phyloP scores from a whole-genome alignment of 2,113 vertebrate genomes.

The Oreochromis tanganicae region DNA sequence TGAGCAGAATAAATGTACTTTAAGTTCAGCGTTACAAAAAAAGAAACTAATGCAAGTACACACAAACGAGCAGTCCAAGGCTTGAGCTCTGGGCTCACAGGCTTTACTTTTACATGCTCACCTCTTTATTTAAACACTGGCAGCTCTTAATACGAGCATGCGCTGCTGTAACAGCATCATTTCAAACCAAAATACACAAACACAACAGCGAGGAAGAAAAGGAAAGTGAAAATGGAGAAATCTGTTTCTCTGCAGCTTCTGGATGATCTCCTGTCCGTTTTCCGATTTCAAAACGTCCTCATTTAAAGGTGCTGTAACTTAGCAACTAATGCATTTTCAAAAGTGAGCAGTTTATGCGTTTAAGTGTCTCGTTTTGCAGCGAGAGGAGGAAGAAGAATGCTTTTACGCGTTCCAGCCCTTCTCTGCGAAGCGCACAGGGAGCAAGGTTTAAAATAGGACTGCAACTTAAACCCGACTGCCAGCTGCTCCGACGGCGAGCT shows the following conservation, averaged over 20 bases:
- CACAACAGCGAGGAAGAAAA: not conserved
- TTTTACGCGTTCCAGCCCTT: not conserved
- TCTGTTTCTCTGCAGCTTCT: not conserved
- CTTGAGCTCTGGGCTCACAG: not conserved
- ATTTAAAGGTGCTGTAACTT: not conserved
- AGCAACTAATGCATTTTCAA: slow-evolving; percentile 11
- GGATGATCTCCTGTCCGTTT: not conserved
- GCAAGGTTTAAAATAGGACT: not conserved
- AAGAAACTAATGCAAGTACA: accelerated
- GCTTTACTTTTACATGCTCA: not conserved
- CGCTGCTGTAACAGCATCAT: not conserved
- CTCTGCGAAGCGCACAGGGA: not conserved
- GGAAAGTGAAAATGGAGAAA: not conserved
- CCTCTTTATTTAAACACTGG: not conserved
- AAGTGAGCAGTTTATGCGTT: not conserved
- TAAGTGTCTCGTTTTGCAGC: not conserved
- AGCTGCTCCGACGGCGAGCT: not conserved
- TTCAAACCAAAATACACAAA: not conserved
- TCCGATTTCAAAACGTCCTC: not conserved
- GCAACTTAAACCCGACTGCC: not conserved
- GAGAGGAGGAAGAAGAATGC: not conserved
- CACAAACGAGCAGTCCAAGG: not conserved
- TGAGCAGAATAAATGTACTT: not conserved
- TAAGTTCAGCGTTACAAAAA: not conserved
- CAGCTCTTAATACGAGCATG: not conserved